Conservation (phyloP, 1,140 invertebrate species). For the Bombus affinis region DNA sequence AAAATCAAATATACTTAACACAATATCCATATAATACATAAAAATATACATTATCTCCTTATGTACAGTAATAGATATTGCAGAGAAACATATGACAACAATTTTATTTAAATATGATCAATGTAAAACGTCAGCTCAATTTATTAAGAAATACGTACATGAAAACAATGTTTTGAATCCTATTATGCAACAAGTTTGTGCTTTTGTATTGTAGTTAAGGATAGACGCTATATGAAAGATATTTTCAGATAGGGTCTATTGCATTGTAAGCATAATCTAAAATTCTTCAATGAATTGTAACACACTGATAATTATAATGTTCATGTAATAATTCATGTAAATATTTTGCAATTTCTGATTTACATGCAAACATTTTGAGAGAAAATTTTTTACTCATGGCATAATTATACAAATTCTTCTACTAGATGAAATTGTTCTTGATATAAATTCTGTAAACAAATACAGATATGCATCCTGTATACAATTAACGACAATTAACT, state of each 20-base stretch:
- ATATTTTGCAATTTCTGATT: slow-evolving; percentile 31
- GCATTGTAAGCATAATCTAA: slow-evolving; percentile 3
- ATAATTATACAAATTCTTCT: background rate
- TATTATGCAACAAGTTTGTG: slow-evolving; percentile 30
- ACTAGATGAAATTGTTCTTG: background rate
- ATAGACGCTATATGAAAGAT: slow-evolving; percentile 42
- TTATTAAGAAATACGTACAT: slow-evolving; percentile 22
- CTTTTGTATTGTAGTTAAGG: slow-evolving; percentile 14
- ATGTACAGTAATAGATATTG: slow-evolving; percentile 1
- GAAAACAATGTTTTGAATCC: slow-evolving; percentile 12
- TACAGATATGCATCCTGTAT: background rate
- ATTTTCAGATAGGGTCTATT: slow-evolving; percentile 8
- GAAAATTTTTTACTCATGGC: background rate
- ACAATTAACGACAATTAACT: background rate
- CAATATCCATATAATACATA: slow-evolving; percentile 24
- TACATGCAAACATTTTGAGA: slow-evolving; percentile 6
- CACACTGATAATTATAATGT: slow-evolving; percentile 14
- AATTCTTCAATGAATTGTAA: slow-evolving; percentile 12
- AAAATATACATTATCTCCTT: slow-evolving; percentile 32
- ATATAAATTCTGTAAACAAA: background rate
- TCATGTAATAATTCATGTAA: slow-evolving; percentile 1
- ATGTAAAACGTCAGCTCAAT: slow-evolving; percentile 1
- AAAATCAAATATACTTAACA: slow-evolving; percentile 11
- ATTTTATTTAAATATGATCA: slow-evolving; percentile 5
- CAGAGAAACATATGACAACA: slow-evolving; percentile 2